Evolutionary conservation across 1,140 invertebrate genomes (phyloP).

Genomic region (Drosophila lacertosa): DNA sequence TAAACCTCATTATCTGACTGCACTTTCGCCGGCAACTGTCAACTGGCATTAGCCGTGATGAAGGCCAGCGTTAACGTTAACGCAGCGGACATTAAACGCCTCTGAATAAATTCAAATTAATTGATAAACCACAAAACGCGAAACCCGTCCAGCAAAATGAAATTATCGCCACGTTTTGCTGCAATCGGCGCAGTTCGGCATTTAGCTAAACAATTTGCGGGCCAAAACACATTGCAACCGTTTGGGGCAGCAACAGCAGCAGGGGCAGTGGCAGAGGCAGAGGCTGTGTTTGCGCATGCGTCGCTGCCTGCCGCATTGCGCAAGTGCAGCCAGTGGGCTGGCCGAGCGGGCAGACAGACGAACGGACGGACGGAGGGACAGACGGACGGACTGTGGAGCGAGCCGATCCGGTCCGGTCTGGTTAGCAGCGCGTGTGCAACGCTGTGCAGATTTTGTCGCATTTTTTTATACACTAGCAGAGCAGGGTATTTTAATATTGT

Average conservation of each 20-base stretch:
- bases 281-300: constrained; percentile 55
- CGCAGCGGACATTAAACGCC: constrained; percentile 73
- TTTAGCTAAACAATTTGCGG: constrained; percentile 78
- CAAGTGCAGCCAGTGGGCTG: constrained; percentile 51
- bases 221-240: constrained; percentile 64
- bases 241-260: constrained; percentile 16
- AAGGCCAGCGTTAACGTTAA: constrained; percentile 35
- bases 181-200: constrained; percentile 63
- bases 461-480: constrained; percentile 42
- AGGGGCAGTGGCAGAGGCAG: neutral
- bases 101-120: constrained; percentile 82
- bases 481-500: neutral
- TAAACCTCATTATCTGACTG: constrained; percentile 30
- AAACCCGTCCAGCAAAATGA: constrained; percentile 34
- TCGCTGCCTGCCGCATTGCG: constrained; percentile 61
- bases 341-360: too few species aligned
- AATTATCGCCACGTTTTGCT: constrained; percentile 73
- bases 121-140: constrained; percentile 66
- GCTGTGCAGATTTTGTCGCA: constrained; percentile 72
- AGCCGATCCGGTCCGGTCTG: constrained; percentile 20
- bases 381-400: neutral
- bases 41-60: constrained; percentile 21
- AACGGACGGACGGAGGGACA: constrained; percentile 11
- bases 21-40: constrained; percentile 42
- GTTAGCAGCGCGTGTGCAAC: constrained; percentile 54